These are phyloP conservation scores for Clarias platycephalus DNA, from an alignment of 2,797 vertebrate genomes.

Conservation along the genomic window DNA sequence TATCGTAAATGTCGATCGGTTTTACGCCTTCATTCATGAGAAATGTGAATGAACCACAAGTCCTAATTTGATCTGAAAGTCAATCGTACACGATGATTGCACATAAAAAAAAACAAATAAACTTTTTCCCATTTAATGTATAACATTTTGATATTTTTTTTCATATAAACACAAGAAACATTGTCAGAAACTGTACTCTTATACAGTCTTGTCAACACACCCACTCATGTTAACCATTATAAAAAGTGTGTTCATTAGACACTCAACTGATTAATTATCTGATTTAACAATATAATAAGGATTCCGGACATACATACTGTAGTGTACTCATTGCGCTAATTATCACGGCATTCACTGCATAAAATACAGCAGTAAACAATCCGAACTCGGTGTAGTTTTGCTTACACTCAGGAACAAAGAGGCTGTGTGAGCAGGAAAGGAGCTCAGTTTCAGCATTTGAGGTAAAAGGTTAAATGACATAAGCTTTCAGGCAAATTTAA, in stretches of 20 bases:
- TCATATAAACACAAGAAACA: not conserved
- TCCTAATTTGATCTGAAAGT: no score
- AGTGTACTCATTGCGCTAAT: not conserved
- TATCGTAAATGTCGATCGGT: no score
- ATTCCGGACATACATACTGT: not conserved
- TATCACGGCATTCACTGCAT: not conserved
- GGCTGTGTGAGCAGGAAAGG: not conserved
- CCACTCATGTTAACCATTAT: not conserved
- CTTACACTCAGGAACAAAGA: not conserved
- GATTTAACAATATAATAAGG: not conserved
- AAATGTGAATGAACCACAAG: no score
- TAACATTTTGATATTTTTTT: not conserved
- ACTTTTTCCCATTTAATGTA: not conserved
- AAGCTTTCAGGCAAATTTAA: not conserved
- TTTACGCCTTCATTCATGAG: no score
- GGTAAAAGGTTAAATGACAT: not conserved
- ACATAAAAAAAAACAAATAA: not conserved
- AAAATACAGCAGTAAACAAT: not conserved
- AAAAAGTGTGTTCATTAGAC: not conserved
- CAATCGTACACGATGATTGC: no score
- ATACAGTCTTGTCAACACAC: no score
- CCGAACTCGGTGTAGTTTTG: not conserved
- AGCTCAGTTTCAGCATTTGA: not conserved
- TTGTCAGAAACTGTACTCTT: not conserved
- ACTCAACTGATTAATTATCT: no score